Evolutionary conservation across 2,113 vertebrate genomes (phyloP).

Genomic region (Phalacrocorax carbo): DNA sequence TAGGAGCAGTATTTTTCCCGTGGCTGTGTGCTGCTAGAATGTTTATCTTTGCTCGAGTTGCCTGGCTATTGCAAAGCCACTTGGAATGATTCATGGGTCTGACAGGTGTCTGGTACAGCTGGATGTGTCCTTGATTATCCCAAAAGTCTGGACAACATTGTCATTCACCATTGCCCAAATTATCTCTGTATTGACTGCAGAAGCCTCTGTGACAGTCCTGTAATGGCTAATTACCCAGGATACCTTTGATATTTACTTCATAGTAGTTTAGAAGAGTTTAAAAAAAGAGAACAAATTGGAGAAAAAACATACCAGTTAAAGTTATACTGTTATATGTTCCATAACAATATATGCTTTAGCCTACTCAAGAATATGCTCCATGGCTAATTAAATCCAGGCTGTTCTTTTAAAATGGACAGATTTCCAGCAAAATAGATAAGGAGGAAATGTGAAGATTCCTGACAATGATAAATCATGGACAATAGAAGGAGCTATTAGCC

Average conservation of each 20-base stretch:
- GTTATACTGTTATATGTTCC: slow-evolving; percentile 17
- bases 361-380: background rate
- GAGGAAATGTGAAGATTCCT: slow-evolving; percentile 67
- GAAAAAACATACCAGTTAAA: slow-evolving; percentile 57
- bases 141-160: slow-evolving; percentile 98
- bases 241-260: slow-evolving; percentile 94
- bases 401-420: slow-evolving; percentile 49
- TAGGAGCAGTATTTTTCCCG: slow-evolving; percentile 73
- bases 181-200: slow-evolving; percentile 99
- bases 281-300: slow-evolving; percentile 53
- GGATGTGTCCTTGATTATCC: slow-evolving; percentile 99
- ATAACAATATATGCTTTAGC: slow-evolving; percentile 7
- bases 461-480: slow-evolving; percentile 80
- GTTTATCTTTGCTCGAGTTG: slow-evolving; percentile 89
- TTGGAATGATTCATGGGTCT: slow-evolving; percentile 99
- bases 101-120: slow-evolving; percentile 99
- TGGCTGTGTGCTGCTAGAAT: slow-evolving; percentile 77
- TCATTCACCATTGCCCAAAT: slow-evolving; percentile 99
- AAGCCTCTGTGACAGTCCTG: slow-evolving; percentile 97
- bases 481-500: slow-evolving; percentile 80
- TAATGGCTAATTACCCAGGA: slow-evolving; percentile 99
- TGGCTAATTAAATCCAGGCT: slow-evolving; percentile 60
- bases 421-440: slow-evolving; percentile 71
- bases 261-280: slow-evolving; percentile 72
- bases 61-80: slow-evolving; percentile 85